Conservation (phyloP, 2,888 invertebrate genomes). For the Dendrolimus pini region DNA sequence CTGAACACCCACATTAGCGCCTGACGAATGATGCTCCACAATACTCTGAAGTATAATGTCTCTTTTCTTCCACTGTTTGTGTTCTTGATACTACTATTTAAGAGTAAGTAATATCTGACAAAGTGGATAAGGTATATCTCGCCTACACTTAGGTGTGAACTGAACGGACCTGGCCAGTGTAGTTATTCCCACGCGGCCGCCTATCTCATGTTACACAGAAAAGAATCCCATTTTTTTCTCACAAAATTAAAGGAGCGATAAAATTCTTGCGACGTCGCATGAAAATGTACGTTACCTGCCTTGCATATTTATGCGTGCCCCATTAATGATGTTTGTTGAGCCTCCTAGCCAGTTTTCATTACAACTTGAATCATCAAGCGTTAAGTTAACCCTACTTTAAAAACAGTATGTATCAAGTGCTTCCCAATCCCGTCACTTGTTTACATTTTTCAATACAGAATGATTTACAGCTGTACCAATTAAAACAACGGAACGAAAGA, state of each 20-base stretch:
- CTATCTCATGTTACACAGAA: constrained; percentile 63
- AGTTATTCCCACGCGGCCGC: constrained; percentile 66
- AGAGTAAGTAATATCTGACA: constrained; percentile 66
- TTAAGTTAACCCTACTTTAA: constrained; percentile 53
- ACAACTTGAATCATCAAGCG: constrained; percentile 42
- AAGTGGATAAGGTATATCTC: constrained; percentile 62
- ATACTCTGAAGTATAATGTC: constrained; percentile 57
- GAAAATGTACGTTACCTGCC: constrained; percentile 77
- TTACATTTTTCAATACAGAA: constrained; percentile 43
- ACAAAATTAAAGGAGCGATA: constrained; percentile 75
- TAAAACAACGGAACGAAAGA: constrained; percentile 31
- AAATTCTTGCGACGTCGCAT: constrained; percentile 76
- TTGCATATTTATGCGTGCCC: constrained; percentile 74
- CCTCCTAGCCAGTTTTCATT: constrained; percentile 58
- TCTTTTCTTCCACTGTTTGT: constrained; percentile 46
- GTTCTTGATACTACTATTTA: constrained; percentile 50
- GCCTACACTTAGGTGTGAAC: constrained; percentile 65
- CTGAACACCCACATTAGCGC: constrained; percentile 60
- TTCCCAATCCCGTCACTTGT: constrained; percentile 53
- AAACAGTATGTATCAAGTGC: constrained; percentile 64
- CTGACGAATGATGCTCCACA: constrained; percentile 49
- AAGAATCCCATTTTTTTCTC: constrained; percentile 68
- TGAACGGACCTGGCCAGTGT: constrained; percentile 43
- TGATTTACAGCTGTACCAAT: constrained; percentile 45
- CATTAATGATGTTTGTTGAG: constrained; percentile 73